Evolutionary conservation across 2,113 vertebrate genomes (phyloP).

Genomic region (Thalassarche chlororhynchos): DNA sequence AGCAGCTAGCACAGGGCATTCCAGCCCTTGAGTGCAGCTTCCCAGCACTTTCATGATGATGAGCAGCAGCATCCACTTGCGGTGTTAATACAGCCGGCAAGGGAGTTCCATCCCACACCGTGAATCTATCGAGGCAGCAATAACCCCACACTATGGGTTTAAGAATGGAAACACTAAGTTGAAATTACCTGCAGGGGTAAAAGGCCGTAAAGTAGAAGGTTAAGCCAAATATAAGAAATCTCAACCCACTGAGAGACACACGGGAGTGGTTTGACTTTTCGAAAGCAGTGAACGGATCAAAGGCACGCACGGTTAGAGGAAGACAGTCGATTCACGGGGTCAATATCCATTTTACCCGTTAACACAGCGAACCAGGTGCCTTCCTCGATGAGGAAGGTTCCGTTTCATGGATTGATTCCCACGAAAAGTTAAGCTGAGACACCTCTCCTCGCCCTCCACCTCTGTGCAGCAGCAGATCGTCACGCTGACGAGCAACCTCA

Average conservation of each 20-base stretch:
- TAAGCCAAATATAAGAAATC: background rate
- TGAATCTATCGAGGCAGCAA: accelerated
- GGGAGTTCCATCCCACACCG: background rate
- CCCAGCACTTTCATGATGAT: background rate
- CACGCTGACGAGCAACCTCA: background rate
- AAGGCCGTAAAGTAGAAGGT: background rate
- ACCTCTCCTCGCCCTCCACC: background rate
- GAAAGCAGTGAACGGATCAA: background rate
- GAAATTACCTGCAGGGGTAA: background rate
- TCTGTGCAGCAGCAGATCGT: background rate
- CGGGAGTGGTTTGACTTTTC: accelerated
- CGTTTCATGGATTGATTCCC: background rate
- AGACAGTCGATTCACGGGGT: background rate
- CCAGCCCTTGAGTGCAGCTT: background rate
- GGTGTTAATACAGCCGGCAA: background rate
- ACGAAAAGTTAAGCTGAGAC: background rate
- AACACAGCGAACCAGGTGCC: background rate
- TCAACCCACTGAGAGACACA: background rate
- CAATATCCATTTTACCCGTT: background rate
- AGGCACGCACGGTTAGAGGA: background rate
- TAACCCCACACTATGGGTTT: background rate
- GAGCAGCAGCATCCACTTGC: background rate
- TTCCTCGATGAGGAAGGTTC: background rate
- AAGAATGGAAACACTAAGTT: background rate
- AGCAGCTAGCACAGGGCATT: background rate